Evolutionary conservation across 2,888 invertebrate genomes (phyloP).

Genomic region (Leptarthrus brevirostris): DNA sequence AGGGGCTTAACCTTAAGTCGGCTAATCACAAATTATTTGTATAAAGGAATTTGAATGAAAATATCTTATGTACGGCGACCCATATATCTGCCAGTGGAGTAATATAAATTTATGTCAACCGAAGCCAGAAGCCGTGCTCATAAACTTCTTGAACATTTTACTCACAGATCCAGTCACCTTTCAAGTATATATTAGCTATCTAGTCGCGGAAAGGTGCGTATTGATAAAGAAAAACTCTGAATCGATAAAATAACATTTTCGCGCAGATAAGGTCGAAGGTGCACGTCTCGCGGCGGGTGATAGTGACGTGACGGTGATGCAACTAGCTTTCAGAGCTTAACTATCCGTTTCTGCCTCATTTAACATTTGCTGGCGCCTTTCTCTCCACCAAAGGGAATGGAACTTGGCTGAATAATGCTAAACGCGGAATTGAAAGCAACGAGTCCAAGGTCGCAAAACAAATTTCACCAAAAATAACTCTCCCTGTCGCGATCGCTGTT

Average conservation of each 20-base stretch:
- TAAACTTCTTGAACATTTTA: not conserved
- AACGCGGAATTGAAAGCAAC: slow-evolving; percentile 49
- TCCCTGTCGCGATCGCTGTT: not conserved
- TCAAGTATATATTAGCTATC: no score
- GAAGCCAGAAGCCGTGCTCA: not conserved
- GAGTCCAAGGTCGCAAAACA: slow-evolving; percentile 47
- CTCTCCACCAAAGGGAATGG: slow-evolving; percentile 16
- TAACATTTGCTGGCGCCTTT: slow-evolving; percentile 6
- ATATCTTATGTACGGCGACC: slow-evolving; percentile 16
- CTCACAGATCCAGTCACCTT: slow-evolving; percentile 7
- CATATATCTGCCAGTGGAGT: slow-evolving; percentile 3
- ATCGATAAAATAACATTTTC: slow-evolving; percentile 28
- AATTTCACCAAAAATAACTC: slow-evolving; percentile 49
- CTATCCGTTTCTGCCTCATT: slow-evolving; percentile 4
- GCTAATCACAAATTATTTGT: not conserved
- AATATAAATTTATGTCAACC: slow-evolving; percentile 33
- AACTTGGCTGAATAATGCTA: slow-evolving; percentile 2
- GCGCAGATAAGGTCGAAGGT: slow-evolving; percentile 37
- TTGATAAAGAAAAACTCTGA: not conserved
- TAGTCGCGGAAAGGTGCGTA: no score
- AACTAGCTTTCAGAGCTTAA: slow-evolving; percentile 29
- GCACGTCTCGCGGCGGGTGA: slow-evolving; percentile 30
- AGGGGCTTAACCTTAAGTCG: no score
- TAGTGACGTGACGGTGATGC: slow-evolving; percentile 23
- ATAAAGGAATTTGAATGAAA: not conserved